These are phyloP conservation scores for Sphaerophoria rueppellii DNA, from an alignment of 2,888 invertebrate genomes.

Conservation along the genomic window DNA sequence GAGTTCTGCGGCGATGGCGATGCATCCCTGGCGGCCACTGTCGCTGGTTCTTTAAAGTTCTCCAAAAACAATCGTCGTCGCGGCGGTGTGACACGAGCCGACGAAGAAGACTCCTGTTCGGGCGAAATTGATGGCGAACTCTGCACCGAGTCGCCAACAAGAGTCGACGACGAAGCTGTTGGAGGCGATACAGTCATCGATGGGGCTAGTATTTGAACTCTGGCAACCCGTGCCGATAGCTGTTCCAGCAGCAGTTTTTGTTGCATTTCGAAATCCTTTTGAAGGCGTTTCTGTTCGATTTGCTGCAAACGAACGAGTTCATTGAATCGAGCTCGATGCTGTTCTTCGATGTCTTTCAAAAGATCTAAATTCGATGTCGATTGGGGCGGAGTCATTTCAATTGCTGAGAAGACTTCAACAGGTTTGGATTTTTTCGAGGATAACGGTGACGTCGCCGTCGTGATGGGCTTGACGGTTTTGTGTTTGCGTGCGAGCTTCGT, in stretches of 20 bases:
- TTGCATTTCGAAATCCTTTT: conserved; percentile 86
- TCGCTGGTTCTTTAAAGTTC: conserved; percentile 1
- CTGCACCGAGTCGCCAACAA: conserved; percentile 19
- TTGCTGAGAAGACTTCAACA: not conserved
- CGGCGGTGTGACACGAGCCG: conserved; percentile 28
- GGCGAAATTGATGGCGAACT: conserved; percentile 47
- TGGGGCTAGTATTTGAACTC: conserved; percentile 46
- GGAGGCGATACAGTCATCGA: conserved; percentile 52
- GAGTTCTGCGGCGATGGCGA: conserved; percentile 51
- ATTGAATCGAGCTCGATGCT: conserved; percentile 86
- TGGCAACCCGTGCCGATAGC: conserved; percentile 76
- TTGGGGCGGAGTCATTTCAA: conserved; percentile 16
- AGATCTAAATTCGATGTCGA: conserved; percentile 53
- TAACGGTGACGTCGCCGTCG: conserved; percentile 16
- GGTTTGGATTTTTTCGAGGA: conserved; percentile 23
- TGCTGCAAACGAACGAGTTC: conserved; percentile 86
- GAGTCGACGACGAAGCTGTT: conserved; percentile 26
- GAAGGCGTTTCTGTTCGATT: conserved; percentile 85
- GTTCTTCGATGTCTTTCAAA: conserved; percentile 83
- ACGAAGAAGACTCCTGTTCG: conserved; percentile 45
- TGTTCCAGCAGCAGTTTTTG: conserved; percentile 84
- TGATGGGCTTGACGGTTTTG: conserved; percentile 57
- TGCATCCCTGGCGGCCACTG: conserved; percentile 7
- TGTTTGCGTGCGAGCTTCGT: conserved; percentile 63
- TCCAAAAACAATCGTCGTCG: conserved; percentile 54